phyloP scores from a whole-genome alignment of 2,113 vertebrate genomes.

The Crotalus tigris region DNA sequence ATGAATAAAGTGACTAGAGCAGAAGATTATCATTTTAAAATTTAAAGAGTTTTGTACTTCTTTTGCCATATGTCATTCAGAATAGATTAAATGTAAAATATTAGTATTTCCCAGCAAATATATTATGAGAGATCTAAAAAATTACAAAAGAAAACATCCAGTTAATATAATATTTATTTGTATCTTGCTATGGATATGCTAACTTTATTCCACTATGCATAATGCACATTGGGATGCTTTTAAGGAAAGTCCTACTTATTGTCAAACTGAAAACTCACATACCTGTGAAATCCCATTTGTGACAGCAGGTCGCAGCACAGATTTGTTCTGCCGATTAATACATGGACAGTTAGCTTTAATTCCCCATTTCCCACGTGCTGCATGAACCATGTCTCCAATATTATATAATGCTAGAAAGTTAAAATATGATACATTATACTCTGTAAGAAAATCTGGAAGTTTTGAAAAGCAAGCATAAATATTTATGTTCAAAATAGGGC shows the following conservation, averaged over 20 bases:
- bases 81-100: neutral
- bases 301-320: constrained; percentile 85
- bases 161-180: neutral
- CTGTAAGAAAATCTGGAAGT: neutral
- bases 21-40: neutral
- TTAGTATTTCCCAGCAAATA: neutral
- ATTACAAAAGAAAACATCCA: neutral
- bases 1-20: neutral
- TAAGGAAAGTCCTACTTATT: neutral
- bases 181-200: neutral
- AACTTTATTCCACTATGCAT: neutral
- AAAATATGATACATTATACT: constrained; percentile 21
- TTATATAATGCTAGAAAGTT: constrained; percentile 87
- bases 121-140: neutral
- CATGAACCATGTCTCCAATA: constrained; percentile 98
- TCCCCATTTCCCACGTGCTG: constrained; percentile 96
- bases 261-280: constrained; percentile 34
- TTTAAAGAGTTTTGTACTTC: neutral
- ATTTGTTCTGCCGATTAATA: constrained; percentile 89
- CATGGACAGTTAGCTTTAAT: constrained; percentile 99
- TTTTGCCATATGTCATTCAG: neutral
- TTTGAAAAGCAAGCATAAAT: neutral
- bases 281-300: constrained; percentile 98
- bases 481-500: neutral
- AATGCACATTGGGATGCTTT: neutral